Percentiles rank a stretch among this genome's conserved stretches.
Conservation (phyloP, 2,888 invertebrate genomes). For the Lottia gigantea region DNA sequence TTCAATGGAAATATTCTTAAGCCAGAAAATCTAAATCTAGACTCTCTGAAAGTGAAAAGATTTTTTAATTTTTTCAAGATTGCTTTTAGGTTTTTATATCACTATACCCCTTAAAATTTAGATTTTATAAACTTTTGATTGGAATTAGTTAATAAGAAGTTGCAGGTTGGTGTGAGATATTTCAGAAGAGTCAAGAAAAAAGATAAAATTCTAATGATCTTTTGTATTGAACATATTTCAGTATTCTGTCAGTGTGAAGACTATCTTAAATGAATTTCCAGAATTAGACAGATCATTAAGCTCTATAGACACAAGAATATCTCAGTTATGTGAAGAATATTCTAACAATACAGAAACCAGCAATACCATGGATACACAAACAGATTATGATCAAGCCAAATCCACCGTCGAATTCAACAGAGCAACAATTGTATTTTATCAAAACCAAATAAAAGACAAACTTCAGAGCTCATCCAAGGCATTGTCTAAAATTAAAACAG, state of each 20-base stretch:
- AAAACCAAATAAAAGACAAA: constrained; percentile 33
- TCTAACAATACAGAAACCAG: constrained; percentile 6
- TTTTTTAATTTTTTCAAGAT: too few relatives aligned
- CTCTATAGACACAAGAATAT: constrained; percentile 37
- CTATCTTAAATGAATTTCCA: constrained; percentile 46
- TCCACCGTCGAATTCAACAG: constrained; percentile 38
- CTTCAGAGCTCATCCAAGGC: constrained; percentile 36
- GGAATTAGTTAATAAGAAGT: too few relatives aligned
- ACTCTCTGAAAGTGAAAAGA: neutral
- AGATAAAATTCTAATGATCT: too few relatives aligned
- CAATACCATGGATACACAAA: constrained; percentile 21
- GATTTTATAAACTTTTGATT: too few relatives aligned
- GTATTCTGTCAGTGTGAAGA: constrained; percentile 47
- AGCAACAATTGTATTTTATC: constrained; percentile 42
- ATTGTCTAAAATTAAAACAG: constrained; percentile 44
- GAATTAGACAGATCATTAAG: constrained; percentile 34
- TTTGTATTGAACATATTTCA: constrained; percentile 22
- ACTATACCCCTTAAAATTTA: neutral
- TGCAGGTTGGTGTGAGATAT: too few relatives aligned
- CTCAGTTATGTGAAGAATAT: constrained; percentile 34
- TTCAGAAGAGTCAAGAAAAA: too few relatives aligned
- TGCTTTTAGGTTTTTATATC: neutral
- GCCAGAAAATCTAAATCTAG: too few relatives aligned
- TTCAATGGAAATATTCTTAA: too few relatives aligned
- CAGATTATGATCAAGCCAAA: constrained; percentile 22